These are phyloP conservation scores for Glaucidium brasilianum DNA, from an alignment of 2,113 vertebrate species.

Conservation along the genomic window DNA sequence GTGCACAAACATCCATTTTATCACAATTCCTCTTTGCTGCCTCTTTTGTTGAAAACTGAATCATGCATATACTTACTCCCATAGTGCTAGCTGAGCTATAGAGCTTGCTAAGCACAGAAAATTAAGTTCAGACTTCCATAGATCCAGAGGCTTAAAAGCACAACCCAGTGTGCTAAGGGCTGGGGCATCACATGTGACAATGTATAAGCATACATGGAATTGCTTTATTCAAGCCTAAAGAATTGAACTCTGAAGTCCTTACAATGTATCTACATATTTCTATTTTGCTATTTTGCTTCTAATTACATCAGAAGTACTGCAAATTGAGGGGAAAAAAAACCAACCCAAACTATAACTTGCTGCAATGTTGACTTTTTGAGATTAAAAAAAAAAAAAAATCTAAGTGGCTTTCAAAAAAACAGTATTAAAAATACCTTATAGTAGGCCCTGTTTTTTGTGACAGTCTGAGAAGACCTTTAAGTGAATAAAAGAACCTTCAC, in stretches of 20 bases:
- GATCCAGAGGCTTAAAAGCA: background rate
- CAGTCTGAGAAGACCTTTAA: background rate
- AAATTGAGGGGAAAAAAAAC: background rate
- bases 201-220: background rate
- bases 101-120: background rate
- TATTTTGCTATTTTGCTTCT: background rate
- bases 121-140: background rate
- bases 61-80: background rate
- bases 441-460: background rate
- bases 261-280: background rate
- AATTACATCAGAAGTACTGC: constrained; percentile 7
- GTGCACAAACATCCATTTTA: background rate
- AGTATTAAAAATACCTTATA: constrained; percentile 34
- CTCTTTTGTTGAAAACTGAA: background rate
- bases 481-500: constrained; percentile 8
- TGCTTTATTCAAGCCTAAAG: background rate
- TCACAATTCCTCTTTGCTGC: background rate
- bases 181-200: background rate
- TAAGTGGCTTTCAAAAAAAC: constrained; percentile 1
- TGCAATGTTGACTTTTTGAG: background rate
- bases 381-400: background rate
- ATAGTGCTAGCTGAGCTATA: background rate
- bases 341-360: background rate
- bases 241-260: background rate
- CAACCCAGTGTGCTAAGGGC: background rate